Conservation (phyloP, 2,113 vertebrate species). For the Vidua macroura region DNA sequence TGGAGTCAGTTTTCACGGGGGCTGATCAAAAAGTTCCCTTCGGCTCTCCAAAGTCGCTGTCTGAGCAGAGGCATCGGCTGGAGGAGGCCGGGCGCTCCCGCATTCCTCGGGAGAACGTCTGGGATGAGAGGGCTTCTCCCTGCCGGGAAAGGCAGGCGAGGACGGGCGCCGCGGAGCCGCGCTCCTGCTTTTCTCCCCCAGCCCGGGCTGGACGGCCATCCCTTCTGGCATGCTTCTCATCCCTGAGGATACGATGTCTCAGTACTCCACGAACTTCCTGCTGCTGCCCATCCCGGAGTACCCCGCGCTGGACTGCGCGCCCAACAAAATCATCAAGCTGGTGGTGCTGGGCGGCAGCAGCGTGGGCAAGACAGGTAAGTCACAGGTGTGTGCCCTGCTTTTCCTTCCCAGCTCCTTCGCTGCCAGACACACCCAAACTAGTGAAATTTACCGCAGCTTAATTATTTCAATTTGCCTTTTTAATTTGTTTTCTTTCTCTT, state of each 20-base stretch:
- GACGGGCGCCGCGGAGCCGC: not conserved
- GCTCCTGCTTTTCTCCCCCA: not conserved
- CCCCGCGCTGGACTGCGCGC: conserved; percentile 80
- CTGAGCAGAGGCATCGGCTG: not conserved
- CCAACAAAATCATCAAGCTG: conserved; percentile 88
- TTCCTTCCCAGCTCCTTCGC: not conserved
- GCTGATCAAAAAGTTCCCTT: conserved; percentile 49
- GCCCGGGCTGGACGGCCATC: not conserved
- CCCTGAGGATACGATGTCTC: conserved; percentile 79
- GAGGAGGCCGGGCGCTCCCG: not conserved
- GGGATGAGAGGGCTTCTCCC: conserved; percentile 2
- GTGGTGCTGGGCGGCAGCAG: conserved; percentile 87
- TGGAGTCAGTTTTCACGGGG: conserved; percentile 70
- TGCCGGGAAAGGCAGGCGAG: not conserved
- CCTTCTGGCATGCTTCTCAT: conserved; percentile 73
- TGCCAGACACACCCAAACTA: not conserved
- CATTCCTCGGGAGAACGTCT: not conserved
- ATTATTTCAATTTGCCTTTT: not conserved
- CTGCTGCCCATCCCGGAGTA: conserved; percentile 91
- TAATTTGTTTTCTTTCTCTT: no score
- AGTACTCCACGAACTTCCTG: conserved; percentile 85
- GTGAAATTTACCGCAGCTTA: not conserved
- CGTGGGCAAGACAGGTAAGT: conserved; percentile 89
- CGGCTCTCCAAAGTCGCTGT: not conserved
- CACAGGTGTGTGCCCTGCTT: not conserved